Percentiles rank a stretch among this genome's conserved stretches.
Evolutionary conservation across 2,797 vertebrate genomes (phyloP).

Genomic region (Eulemur coronatus): DNA sequence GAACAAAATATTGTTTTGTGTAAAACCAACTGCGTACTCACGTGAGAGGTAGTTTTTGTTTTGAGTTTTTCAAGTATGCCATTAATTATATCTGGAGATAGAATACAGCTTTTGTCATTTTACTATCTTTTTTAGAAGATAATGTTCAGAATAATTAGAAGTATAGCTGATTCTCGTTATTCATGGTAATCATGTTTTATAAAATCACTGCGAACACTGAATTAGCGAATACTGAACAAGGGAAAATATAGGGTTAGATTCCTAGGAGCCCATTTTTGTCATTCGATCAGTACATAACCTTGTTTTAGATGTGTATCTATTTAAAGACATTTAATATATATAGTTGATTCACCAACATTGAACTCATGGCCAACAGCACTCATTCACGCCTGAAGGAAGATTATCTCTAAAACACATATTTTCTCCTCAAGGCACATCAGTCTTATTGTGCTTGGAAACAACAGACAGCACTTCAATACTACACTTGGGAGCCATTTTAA

Average conservation of each 20-base stretch:
- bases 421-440: neutral
- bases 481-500: neutral
- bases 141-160: neutral
- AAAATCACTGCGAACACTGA: neutral
- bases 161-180: neutral
- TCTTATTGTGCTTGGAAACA: neutral
- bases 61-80: neutral
- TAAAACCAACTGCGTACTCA: neutral
- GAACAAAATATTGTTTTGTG: slow-evolving; percentile 17
- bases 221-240: neutral
- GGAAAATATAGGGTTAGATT: neutral
- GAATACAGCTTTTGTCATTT: slow-evolving; percentile 14
- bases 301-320: neutral
- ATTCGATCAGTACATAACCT: neutral
- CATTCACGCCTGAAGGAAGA: neutral
- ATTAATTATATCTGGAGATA: slow-evolving; percentile 6
- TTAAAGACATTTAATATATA: neutral
- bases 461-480: neutral
- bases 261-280: neutral
- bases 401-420: neutral
- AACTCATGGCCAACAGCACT: neutral
- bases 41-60: neutral
- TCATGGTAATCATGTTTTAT: neutral
- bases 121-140: slow-evolving; percentile 11
- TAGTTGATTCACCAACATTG: neutral